These are phyloP conservation scores for Clarias macrocephalus DNA, from an alignment of 2,113 vertebrate species.

Conservation along the genomic window DNA sequence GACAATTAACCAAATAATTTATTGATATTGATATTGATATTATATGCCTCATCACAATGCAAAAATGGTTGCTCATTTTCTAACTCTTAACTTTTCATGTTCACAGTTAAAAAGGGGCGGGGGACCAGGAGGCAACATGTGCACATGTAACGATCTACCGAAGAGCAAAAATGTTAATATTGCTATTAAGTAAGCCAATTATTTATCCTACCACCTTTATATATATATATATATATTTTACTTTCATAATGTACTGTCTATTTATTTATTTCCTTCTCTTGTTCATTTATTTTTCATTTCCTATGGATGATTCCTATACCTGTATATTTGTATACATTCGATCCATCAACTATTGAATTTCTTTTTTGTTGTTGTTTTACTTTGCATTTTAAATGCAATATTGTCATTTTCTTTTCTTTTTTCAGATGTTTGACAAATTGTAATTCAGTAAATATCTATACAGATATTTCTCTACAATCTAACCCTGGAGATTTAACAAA, in stretches of 20 bases:
- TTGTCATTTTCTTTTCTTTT: background rate
- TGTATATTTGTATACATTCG: background rate
- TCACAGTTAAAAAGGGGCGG: background rate
- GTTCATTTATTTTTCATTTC: background rate
- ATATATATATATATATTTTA: background rate
- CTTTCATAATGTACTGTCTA: background rate
- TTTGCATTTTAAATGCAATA: background rate
- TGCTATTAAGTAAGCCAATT: conserved; percentile 4
- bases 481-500: fast-evolving
- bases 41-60: background rate
- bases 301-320: background rate
- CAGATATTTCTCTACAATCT: background rate
- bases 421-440: conserved; percentile 49
- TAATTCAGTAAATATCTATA: background rate
- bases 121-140: background rate
- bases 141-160: background rate
- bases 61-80: background rate
- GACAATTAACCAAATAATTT: background rate
- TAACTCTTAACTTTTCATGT: background rate
- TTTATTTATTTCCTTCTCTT: background rate
- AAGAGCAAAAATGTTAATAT: background rate
- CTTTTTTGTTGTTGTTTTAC: background rate
- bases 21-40: background rate
- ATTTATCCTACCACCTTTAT: background rate
- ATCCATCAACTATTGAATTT: background rate